phyloP scores from a whole-genome alignment of 2,113 vertebrate species.

The Neotoma lepida region DNA sequence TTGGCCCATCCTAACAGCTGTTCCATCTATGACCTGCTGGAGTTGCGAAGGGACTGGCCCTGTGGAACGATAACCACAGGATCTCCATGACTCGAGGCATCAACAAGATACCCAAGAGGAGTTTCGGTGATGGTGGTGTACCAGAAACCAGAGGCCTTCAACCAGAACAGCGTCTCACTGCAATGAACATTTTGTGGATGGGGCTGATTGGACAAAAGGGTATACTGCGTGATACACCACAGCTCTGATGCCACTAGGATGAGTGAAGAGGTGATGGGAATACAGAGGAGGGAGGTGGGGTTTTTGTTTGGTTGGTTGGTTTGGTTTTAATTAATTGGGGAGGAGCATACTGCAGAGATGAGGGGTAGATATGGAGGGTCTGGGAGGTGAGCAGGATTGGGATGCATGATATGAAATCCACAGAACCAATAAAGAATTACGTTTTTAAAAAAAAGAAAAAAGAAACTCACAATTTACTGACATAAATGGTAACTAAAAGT shows the following conservation, averaged over 20 bases:
- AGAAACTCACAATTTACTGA: background rate
- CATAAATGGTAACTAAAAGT: background rate
- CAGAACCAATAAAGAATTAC: background rate
- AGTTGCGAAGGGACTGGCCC: background rate
- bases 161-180: background rate
- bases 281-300: background rate
- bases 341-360: background rate
- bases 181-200: background rate
- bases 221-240: background rate
- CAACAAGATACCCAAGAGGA: background rate
- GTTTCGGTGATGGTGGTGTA: background rate
- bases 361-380: background rate
- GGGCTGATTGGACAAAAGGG: background rate
- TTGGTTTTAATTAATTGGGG: background rate
- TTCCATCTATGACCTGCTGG: background rate
- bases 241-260: background rate
- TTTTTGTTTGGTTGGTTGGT: background rate
- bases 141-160: background rate
- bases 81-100: background rate
- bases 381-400: background rate
- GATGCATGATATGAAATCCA: background rate
- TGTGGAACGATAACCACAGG: background rate
- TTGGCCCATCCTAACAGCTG: background rate
- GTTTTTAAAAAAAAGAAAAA: background rate
- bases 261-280: background rate